Evolutionary conservation across 2,888 invertebrate genomes (phyloP).

Genomic region (Syrphus vitripennis): DNA sequence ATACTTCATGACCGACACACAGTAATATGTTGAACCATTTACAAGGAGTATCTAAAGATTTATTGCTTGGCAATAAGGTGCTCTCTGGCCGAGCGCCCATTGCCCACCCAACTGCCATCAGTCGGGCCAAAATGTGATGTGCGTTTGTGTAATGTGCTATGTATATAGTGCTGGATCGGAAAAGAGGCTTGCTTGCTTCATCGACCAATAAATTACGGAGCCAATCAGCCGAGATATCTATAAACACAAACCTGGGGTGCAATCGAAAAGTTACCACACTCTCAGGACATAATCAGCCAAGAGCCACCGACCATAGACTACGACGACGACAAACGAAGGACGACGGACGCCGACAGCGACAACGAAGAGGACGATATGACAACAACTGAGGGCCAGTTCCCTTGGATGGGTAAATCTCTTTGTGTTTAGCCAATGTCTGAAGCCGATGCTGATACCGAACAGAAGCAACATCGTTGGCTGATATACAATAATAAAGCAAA

Average conservation of each 20-base stretch:
- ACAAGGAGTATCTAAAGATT: conserved; percentile 57
- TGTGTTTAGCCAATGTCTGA: conserved; percentile 27
- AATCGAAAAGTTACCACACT: conserved; percentile 54
- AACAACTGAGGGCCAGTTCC: neutral
- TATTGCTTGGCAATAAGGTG: conserved; percentile 68
- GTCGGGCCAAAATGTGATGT: too few relatives aligned
- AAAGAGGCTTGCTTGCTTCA: conserved; percentile 44
- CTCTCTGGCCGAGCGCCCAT: conserved; percentile 15
- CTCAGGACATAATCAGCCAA: conserved; percentile 40
- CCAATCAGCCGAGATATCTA: conserved; percentile 68
- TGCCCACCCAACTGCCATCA: neutral
- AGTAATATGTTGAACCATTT: conserved; percentile 57
- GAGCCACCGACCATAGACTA: neutral
- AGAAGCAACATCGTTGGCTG: conserved; percentile 45
- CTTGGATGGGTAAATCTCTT: conserved; percentile 39
- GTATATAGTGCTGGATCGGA: conserved; percentile 16
- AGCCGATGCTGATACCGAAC: neutral
- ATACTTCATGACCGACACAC: conserved; percentile 58
- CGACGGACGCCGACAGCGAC: too few relatives aligned
- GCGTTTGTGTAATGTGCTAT: too few relatives aligned
- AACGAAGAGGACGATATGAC: neutral
- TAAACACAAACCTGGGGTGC: conserved; percentile 53
- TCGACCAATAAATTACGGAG: conserved; percentile 60
- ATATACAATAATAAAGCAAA: conserved; percentile 68
- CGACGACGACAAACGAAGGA: neutral